Conservation (phyloP, 1,140 invertebrate species). For the Tetragonula clypearis region DNA sequence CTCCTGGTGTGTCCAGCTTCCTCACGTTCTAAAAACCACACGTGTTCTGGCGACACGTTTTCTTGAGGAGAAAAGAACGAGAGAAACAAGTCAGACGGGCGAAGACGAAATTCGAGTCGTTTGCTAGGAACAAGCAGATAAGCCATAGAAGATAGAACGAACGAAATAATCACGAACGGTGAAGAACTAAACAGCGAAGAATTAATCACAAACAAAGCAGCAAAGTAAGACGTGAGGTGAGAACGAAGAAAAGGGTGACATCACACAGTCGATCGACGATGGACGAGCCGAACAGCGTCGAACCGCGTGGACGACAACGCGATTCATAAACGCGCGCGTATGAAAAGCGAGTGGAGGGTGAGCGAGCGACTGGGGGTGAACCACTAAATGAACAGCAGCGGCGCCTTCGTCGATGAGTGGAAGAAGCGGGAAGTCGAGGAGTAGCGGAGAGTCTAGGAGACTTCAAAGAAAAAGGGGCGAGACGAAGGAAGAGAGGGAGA, state of each 20-base stretch:
- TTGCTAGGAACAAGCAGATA: background rate
- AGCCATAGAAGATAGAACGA: background rate
- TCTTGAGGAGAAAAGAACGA: too few relatives aligned
- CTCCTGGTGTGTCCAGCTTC: background rate
- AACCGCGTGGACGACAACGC: background rate
- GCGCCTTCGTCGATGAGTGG: slow-evolving; percentile 15
- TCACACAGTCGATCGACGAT: background rate
- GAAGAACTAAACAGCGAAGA: background rate
- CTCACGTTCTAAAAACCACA: background rate
- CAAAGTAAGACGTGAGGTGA: background rate
- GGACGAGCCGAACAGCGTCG: background rate
- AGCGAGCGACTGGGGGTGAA: background rate
- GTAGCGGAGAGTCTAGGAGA: background rate
- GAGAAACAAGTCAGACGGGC: background rate
- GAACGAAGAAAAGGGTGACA: background rate
- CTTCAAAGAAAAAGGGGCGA: slow-evolving; percentile 8
- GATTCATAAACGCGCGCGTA: background rate
- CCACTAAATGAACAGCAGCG: slow-evolving; percentile 45
- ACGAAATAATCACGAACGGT: background rate
- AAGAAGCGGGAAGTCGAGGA: slow-evolving; percentile 28
- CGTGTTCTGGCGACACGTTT: background rate
- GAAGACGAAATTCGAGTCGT: background rate
- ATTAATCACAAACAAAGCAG: background rate
- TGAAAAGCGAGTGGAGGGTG: background rate
- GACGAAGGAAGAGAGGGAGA: background rate